These are phyloP conservation scores for Chinchilla lanigera DNA, from an alignment of 2,113 vertebrate species.

Conservation along the genomic window DNA sequence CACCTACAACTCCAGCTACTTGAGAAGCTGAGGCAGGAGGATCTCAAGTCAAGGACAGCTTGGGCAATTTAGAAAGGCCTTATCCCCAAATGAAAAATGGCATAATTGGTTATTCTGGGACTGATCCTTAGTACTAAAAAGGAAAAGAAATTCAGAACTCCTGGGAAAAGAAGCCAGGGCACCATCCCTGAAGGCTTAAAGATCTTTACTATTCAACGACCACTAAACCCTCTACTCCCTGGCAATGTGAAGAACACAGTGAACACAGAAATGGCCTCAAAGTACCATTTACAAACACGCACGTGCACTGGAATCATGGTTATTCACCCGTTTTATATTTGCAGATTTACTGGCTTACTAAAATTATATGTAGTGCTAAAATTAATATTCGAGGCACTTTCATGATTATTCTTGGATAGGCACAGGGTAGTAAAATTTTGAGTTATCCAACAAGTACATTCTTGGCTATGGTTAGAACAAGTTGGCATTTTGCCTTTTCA, in stretches of 20 bases:
- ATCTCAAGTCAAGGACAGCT: background rate
- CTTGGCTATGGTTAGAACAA: background rate
- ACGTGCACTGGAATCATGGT: background rate
- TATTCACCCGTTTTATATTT: background rate
- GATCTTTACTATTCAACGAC: background rate
- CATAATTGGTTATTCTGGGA: background rate
- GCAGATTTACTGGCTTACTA: background rate
- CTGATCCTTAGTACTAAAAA: background rate
- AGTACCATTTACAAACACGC: background rate
- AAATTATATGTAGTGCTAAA: background rate
- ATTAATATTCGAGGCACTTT: background rate
- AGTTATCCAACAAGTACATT: background rate
- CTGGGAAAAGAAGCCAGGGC: background rate
- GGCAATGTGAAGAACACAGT: background rate
- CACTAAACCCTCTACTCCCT: too few species aligned
- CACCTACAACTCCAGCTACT: background rate
- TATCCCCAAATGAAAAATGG: background rate
- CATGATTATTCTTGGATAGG: background rate
- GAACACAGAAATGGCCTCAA: background rate
- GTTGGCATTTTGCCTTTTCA: background rate
- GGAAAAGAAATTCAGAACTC: background rate
- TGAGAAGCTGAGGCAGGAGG: background rate
- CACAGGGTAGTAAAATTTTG: background rate
- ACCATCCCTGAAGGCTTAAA: background rate
- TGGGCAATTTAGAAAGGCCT: background rate